Conservation (phyloP, 2,888 invertebrate genomes). For the Lutraria lutraria region DNA sequence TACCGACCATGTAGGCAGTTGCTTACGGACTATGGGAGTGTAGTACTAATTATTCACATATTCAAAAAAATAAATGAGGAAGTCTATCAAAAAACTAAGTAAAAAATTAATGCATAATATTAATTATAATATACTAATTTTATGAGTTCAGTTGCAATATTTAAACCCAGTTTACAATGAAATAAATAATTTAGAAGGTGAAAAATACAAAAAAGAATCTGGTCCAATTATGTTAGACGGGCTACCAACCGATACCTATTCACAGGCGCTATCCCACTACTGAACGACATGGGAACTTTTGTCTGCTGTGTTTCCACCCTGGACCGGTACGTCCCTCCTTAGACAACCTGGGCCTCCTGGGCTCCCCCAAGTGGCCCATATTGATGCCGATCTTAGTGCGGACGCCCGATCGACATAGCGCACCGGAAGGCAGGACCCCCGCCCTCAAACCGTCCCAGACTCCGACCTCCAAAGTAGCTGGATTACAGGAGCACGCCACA, state of each 20-base stretch:
- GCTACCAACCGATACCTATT: constrained; percentile 94
- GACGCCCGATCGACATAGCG: constrained; percentile 94
- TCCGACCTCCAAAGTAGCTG: constrained; percentile 97
- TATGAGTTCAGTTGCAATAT: no score
- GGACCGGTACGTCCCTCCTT: constrained; percentile 99
- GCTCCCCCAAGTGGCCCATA: constrained; percentile 96
- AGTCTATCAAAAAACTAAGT: no score
- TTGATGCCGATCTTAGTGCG: constrained; percentile 98
- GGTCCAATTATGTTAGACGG: constrained; percentile 93
- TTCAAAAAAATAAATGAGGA: no score
- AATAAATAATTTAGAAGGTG: background rate
- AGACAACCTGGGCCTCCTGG: constrained; percentile 94
- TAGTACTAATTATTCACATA: no score
- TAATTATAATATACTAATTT: no score
- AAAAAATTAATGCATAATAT: no score
- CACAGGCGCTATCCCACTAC: constrained; percentile 93
- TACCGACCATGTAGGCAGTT: no score
- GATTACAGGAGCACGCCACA: constrained; percentile 99
- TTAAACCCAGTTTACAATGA: no score
- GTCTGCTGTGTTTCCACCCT: constrained; percentile 99
- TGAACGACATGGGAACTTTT: constrained; percentile 97
- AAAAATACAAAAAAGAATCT: constrained; percentile 90
- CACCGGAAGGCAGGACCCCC: constrained; percentile 91
- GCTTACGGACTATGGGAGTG: no score
- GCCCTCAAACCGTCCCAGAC: constrained; percentile 96